Conservation (phyloP, 2,113 vertebrate genomes). For the Aplodontia rufa region DNA sequence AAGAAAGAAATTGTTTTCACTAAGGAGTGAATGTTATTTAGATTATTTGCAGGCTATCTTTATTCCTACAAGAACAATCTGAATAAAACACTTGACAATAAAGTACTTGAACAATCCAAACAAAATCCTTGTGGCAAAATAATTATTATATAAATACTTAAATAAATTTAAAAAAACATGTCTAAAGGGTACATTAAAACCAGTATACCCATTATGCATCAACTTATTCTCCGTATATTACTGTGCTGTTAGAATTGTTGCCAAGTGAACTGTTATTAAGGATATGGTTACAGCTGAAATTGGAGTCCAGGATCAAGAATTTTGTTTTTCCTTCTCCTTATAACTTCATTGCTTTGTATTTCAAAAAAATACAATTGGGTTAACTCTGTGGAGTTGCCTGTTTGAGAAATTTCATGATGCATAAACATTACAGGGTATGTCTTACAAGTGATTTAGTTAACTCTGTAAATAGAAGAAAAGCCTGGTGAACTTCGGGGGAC, state of each 20-base stretch:
- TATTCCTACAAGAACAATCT: not conserved
- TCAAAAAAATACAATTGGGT: not conserved
- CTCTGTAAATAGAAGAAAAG: not conserved
- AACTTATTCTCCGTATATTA: not conserved
- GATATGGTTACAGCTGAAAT: not conserved
- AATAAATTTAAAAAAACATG: not conserved
- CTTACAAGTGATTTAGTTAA: not conserved
- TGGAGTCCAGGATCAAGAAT: not conserved
- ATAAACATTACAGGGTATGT: not conserved
- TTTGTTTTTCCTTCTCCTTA: not conserved
- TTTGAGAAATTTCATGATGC: conserved; percentile 21
- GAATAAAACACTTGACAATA: not conserved
- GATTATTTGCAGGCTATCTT: not conserved
- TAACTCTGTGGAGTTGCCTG: not conserved
- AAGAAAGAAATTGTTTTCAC: conserved; percentile 7
- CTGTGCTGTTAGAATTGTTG: not conserved
- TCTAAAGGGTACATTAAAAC: conserved; percentile 10
- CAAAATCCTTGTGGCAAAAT: conserved; percentile 37
- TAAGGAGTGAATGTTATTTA: not conserved
- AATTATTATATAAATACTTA: not conserved
- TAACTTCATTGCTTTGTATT: not conserved
- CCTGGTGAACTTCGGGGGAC: not conserved
- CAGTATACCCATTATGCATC: accelerated
- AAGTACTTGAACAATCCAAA: too few relatives aligned
- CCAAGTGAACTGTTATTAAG: not conserved